Conservation (phyloP, 2,797 vertebrate species). For the Neosilurus mollespiculum region DNA sequence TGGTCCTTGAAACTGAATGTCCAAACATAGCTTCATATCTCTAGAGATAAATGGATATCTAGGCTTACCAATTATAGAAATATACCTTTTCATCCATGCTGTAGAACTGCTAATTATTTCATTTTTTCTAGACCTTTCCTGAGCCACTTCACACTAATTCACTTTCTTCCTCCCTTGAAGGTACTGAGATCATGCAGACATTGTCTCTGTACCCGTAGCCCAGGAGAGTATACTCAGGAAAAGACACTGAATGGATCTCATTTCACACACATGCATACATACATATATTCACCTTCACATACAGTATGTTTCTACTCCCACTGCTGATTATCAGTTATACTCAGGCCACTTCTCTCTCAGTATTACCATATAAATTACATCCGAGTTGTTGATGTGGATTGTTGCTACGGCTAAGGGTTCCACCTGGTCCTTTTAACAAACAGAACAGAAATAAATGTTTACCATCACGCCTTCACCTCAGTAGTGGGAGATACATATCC, state of each 20-base stretch:
- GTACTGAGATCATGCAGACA: not conserved
- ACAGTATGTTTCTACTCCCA: slow-evolving; percentile 27
- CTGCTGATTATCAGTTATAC: slow-evolving; percentile 67
- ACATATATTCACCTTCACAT: slow-evolving; percentile 51
- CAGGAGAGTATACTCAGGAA: slow-evolving; percentile 34
- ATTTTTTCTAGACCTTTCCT: not conserved
- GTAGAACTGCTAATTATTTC: not conserved
- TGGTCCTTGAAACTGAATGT: not conserved
- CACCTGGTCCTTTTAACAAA: slow-evolving; percentile 68
- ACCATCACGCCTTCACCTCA: slow-evolving; percentile 54
- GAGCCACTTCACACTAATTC: not conserved
- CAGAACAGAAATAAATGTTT: slow-evolving; percentile 73
- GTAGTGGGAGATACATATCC: slow-evolving; percentile 51
- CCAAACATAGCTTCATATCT: slow-evolving; percentile 21
- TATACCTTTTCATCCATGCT: not conserved
- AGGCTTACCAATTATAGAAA: not conserved
- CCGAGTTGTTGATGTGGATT: slow-evolving; percentile 72
- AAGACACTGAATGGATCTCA: slow-evolving; percentile 63
- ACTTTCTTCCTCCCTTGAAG: slow-evolving; percentile 9
- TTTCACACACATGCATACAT: slow-evolving; percentile 42
- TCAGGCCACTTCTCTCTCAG: slow-evolving; percentile 62
- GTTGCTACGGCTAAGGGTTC: slow-evolving; percentile 77
- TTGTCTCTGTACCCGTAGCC: not conserved
- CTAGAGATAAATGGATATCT: slow-evolving; percentile 13
- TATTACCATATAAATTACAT: slow-evolving; percentile 83